phyloP scores from a whole-genome alignment of 2,797 vertebrate genomes.

The Scleropages formosus region DNA sequence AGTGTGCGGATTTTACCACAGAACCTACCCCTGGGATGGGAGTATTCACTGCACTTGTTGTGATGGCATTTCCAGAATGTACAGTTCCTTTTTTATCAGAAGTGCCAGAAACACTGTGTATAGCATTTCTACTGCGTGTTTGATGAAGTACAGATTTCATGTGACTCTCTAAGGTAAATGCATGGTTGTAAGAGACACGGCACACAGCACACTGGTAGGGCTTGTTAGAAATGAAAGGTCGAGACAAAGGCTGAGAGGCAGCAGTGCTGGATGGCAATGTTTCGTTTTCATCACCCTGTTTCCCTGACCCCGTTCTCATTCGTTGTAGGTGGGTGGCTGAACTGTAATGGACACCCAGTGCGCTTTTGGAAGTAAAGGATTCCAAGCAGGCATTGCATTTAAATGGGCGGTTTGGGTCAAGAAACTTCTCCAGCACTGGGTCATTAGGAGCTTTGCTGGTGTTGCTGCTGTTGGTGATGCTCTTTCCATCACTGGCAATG shows the following conservation, averaged over 20 bases:
- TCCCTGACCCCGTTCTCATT: constrained; percentile 76
- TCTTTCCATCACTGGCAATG: constrained; percentile 56
- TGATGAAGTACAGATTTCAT: constrained; percentile 86
- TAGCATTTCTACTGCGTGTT: constrained; percentile 80
- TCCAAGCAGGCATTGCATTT: constrained; percentile 89
- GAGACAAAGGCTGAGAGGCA: constrained; percentile 48
- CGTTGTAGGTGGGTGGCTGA: constrained; percentile 85
- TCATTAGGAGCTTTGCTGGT: constrained; percentile 29
- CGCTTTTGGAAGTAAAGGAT: constrained; percentile 82
- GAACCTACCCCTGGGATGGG: constrained; percentile 52
- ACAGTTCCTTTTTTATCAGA: constrained; percentile 43
- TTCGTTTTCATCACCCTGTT: constrained; percentile 56
- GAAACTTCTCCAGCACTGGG: constrained; percentile 30
- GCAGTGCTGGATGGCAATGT: constrained; percentile 29
- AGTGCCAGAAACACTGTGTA: constrained; percentile 54
- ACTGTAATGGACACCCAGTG: constrained; percentile 86
- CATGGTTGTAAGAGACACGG: constrained; percentile 90
- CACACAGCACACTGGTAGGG: constrained; percentile 88
- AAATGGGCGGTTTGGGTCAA: constrained; percentile 67
- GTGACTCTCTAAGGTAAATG: constrained; percentile 89
- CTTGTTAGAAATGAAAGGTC: constrained; percentile 78
- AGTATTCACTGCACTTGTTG: constrained; percentile 5
- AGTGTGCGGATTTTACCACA: constrained; percentile 54
- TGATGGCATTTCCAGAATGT: constrained; percentile 8
- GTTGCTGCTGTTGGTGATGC: constrained; percentile 37